These are phyloP conservation scores for Hemibagrus wyckioides DNA, from an alignment of 2,113 vertebrate genomes.

Conservation along the genomic window DNA sequence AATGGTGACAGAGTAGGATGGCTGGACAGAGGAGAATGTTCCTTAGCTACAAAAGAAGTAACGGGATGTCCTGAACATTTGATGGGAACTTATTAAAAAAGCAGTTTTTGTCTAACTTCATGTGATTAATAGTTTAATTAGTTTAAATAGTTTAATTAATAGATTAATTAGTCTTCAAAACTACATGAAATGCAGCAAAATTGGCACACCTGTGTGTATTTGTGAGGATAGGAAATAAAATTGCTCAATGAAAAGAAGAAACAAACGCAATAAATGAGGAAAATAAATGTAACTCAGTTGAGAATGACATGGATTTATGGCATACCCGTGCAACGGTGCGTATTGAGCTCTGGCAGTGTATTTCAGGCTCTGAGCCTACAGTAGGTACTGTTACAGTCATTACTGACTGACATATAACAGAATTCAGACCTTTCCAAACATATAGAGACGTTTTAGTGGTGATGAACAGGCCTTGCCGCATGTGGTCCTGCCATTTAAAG, in stretches of 20 bases:
- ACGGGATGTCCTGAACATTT: neutral
- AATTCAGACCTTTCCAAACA: conserved; percentile 44
- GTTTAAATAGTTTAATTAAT: neutral
- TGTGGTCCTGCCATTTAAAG: conserved; percentile 49
- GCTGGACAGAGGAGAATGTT: neutral
- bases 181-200: neutral
- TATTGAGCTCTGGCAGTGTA: conserved; percentile 9
- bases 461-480: conserved; percentile 22
- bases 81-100: neutral
- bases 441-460: conserved; percentile 29
- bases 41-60: neutral
- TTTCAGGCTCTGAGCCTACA: neutral
- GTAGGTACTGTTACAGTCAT: conserved; percentile 40
- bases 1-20: neutral
- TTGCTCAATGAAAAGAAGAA: neutral
- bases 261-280: neutral
- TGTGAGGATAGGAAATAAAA: neutral
- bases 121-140: neutral
- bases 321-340: conserved; percentile 11
- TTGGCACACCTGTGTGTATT: neutral
- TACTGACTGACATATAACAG: conserved; percentile 45
- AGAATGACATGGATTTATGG: neutral
- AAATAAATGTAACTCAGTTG: neutral
- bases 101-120: neutral
- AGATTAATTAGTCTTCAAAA: neutral